Evolutionary conservation across 2,797 vertebrate species (phyloP).

Genomic region (Rhyacichthys aspro): DNA sequence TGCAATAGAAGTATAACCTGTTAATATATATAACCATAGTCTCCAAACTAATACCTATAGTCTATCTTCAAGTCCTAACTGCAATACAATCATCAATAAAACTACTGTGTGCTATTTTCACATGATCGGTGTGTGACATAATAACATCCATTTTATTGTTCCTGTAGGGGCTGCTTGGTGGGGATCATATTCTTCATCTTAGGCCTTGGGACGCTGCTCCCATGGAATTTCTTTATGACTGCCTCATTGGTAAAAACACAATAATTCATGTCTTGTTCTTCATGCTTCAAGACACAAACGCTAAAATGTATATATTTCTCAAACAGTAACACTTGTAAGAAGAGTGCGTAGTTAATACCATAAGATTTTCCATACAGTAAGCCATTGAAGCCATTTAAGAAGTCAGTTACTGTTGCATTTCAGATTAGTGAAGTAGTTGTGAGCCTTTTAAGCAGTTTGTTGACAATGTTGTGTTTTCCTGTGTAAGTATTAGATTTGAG

Average conservation of each 20-base stretch:
- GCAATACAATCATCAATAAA: too few relatives aligned
- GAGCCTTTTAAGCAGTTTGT: conserved; percentile 2
- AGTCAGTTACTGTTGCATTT: background rate
- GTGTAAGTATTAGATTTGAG: background rate
- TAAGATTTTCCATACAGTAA: background rate
- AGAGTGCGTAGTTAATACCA: too few relatives aligned
- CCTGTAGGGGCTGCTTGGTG: conserved; percentile 72
- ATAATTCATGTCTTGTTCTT: too few relatives aligned
- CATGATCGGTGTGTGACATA: background rate
- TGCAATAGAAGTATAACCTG: too few relatives aligned
- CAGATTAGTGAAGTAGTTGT: background rate
- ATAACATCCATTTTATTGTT: background rate
- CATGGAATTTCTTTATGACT: conserved; percentile 95
- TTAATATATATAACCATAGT: too few relatives aligned
- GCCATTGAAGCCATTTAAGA: background rate
- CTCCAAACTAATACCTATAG: too few relatives aligned
- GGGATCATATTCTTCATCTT: conserved; percentile 87
- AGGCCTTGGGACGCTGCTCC: conserved; percentile 88
- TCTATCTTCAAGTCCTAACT: too few relatives aligned
- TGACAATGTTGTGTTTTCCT: background rate
- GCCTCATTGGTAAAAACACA: conserved; percentile 84
- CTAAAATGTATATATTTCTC: too few relatives aligned
- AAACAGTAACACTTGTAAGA: too few relatives aligned
- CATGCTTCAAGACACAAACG: too few relatives aligned
- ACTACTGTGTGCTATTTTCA: too few relatives aligned